phyloP scores from a whole-genome alignment of 2,888 invertebrate species.

The Microctonus aethiopoides region DNA sequence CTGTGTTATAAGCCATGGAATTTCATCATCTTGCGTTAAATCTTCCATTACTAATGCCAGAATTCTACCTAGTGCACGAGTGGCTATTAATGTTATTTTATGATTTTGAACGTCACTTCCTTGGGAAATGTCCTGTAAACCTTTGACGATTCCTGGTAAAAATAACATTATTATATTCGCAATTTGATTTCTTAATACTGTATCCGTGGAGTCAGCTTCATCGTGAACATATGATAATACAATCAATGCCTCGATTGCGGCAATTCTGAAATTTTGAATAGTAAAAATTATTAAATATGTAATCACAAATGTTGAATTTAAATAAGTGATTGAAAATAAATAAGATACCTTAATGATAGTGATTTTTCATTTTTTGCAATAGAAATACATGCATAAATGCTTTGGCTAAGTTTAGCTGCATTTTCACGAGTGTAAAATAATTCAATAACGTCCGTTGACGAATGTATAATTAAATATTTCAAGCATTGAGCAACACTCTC shows the following conservation, averaged over 20 bases:
- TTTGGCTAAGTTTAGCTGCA: constrained; percentile 73
- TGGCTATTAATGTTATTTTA: constrained; percentile 69
- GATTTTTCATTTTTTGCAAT: constrained; percentile 77
- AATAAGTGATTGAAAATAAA: neutral
- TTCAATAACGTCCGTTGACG: constrained; percentile 69
- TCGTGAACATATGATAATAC: constrained; percentile 74
- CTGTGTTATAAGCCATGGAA: constrained; percentile 16
- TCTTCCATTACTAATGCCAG: constrained; percentile 68
- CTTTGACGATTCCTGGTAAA: constrained; percentile 74
- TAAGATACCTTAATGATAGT: constrained; percentile 72
- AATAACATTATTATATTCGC: constrained; percentile 73
- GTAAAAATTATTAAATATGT: neutral
- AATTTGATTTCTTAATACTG: constrained; percentile 68
- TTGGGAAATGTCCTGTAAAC: constrained; percentile 72
- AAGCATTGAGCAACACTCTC: constrained; percentile 71
- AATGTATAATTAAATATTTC: constrained; percentile 68
- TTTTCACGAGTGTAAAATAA: constrained; percentile 71
- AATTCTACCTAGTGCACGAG: constrained; percentile 67
- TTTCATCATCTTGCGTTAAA: constrained; percentile 43
- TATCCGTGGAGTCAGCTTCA: constrained; percentile 69
- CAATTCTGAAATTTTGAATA: constrained; percentile 60
- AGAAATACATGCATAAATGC: constrained; percentile 74
- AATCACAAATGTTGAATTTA: neutral
- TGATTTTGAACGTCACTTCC: constrained; percentile 74
- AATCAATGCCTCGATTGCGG: constrained; percentile 73